A percentile compares a stretch with the other conserved stretches of the same genome.
Conservation (phyloP, 2,113 vertebrate genomes). For the Oreochromis spilurus region DNA sequence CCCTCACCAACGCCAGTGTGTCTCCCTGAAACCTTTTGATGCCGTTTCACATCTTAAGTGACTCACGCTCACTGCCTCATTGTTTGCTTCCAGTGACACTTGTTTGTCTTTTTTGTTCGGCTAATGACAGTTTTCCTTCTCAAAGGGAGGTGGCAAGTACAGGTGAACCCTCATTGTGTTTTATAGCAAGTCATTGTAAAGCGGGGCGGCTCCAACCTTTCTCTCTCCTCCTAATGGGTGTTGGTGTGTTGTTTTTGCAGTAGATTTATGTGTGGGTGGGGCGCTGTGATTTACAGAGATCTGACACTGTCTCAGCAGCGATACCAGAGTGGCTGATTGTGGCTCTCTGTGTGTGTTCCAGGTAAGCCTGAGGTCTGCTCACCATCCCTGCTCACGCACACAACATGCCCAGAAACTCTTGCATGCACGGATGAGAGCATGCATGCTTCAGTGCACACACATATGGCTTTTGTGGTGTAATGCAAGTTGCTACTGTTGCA, state of each 20-base stretch:
- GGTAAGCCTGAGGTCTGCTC: constrained; percentile 87
- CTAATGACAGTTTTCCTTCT: constrained; percentile 39
- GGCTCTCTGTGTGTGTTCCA: constrained; percentile 76
- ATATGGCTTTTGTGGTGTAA: neutral
- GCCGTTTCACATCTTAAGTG: constrained; percentile 25
- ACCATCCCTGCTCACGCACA: constrained; percentile 63
- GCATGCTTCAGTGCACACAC: neutral
- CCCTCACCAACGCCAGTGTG: constrained; percentile 48
- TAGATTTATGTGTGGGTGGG: constrained; percentile 68
- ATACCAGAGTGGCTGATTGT: constrained; percentile 66
- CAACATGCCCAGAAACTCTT: neutral
- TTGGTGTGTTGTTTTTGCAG: constrained; percentile 69
- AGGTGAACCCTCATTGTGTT: constrained; percentile 66
- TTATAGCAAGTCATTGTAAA: constrained; percentile 72
- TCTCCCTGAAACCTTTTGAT: constrained; percentile 56
- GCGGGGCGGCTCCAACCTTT: constrained; percentile 66
- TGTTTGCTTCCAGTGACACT: constrained; percentile 54
- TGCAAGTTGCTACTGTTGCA: constrained; percentile 1
- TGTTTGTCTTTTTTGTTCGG: constrained; percentile 49
- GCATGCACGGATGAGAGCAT: neutral
- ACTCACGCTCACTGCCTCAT: constrained; percentile 27
- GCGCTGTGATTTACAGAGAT: constrained; percentile 63
- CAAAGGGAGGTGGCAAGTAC: constrained; percentile 32
- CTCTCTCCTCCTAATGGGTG: constrained; percentile 67
- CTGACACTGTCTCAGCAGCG: constrained; percentile 61